These are phyloP conservation scores for Turdus rufiventris DNA, from an alignment of 2,113 vertebrate genomes.

Conservation along the genomic window DNA sequence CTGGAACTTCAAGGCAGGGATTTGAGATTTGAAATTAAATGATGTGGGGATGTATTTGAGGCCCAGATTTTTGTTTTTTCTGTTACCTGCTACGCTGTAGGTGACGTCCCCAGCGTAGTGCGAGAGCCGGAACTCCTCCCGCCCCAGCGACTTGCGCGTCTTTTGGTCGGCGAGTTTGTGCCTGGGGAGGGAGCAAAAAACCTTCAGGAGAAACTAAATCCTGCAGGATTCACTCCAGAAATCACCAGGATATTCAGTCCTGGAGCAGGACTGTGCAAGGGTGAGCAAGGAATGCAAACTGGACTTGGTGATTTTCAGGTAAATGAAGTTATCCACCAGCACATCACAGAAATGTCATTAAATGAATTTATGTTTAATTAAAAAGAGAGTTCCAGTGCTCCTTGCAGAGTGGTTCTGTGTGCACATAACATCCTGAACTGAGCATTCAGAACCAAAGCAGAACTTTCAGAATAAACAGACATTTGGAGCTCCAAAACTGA, in stretches of 20 bases:
- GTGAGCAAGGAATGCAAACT: neutral
- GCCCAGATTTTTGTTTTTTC: neutral
- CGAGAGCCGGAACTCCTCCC: constrained; percentile 90
- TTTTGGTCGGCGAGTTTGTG: constrained; percentile 96
- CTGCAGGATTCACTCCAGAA: neutral
- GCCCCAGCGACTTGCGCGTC: constrained; percentile 88
- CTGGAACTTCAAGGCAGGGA: neutral
- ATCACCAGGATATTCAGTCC: neutral
- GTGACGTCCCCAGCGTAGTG: constrained; percentile 98
- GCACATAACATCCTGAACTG: neutral
- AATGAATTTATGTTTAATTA: neutral
- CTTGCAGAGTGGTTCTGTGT: neutral
- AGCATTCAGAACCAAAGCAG: neutral
- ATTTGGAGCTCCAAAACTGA: neutral
- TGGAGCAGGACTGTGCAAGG: neutral
- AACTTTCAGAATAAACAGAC: neutral
- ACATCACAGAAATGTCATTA: neutral
- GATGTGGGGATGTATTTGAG: neutral
- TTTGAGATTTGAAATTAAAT: neutral
- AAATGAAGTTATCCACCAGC: neutral
- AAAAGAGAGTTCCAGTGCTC: neutral
- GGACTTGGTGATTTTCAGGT: neutral
- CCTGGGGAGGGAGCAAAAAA: constrained; percentile 59
- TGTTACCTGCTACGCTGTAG: constrained; percentile 89
- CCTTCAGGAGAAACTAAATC: neutral